Conservation (phyloP, 2,797 vertebrate genomes). For the Knipowitschia caucasica region DNA sequence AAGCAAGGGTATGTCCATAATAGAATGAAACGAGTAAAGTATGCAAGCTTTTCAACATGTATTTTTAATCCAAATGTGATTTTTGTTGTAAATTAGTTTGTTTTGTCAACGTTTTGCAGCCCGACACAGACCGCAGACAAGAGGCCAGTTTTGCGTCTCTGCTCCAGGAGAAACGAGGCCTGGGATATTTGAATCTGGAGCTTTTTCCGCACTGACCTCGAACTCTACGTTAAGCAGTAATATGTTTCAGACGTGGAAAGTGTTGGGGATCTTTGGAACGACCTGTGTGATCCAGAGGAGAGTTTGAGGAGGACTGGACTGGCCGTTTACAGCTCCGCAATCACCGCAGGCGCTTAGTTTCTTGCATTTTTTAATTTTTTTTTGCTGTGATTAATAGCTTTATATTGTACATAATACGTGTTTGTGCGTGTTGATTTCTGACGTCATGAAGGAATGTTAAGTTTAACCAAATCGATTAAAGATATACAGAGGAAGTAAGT, state of each 20-base stretch:
- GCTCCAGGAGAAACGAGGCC: too few relatives aligned
- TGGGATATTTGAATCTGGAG: constrained; percentile 71
- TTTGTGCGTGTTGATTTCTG: constrained; percentile 9
- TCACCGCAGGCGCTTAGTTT: constrained; percentile 39
- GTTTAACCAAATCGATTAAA: constrained; percentile 27
- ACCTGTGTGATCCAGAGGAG: constrained; percentile 31
- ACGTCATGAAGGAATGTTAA: constrained; percentile 21
- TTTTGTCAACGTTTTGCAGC: too few relatives aligned
- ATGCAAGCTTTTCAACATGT: too few relatives aligned
- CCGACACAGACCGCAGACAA: too few relatives aligned
- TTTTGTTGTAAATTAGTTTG: too few relatives aligned
- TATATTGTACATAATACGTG: constrained; percentile 47
- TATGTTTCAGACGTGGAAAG: constrained; percentile 46
- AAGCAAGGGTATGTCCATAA: too few relatives aligned
- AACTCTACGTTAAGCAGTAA: constrained; percentile 48
- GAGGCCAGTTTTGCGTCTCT: too few relatives aligned
- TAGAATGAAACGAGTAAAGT: too few relatives aligned
- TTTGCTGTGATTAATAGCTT: constrained; percentile 61
- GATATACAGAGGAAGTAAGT: constrained; percentile 18
- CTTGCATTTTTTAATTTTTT: constrained; percentile 38
- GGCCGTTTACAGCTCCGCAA: constrained; percentile 49
- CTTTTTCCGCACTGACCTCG: constrained; percentile 39
- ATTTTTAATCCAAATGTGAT: too few relatives aligned
- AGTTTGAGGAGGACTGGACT: constrained; percentile 27
- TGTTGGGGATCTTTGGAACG: constrained; percentile 21